Evolutionary conservation across 2,113 vertebrate species (phyloP).

Genomic region (Progne subis): DNA sequence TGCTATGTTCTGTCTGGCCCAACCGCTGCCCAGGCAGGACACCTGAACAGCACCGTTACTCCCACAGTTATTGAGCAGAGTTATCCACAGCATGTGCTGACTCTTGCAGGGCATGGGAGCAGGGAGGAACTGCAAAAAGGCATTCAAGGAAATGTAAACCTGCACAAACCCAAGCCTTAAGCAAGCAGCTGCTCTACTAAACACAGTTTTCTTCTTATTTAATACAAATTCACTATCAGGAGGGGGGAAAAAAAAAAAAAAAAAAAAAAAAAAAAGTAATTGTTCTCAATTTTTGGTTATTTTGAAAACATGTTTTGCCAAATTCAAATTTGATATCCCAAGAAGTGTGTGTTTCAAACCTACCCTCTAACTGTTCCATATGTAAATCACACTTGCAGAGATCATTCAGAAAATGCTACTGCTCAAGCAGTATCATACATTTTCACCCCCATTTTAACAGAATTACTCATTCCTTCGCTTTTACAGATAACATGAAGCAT

Average conservation of each 20-base stretch:
- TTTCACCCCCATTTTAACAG: background rate
- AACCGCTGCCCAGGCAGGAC: background rate
- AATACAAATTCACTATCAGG: background rate
- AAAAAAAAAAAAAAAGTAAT: background rate
- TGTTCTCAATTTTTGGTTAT: background rate
- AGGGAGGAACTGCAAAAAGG: background rate
- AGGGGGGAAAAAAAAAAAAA: background rate
- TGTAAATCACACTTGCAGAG: background rate
- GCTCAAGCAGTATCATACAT: background rate
- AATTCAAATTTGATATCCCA: background rate
- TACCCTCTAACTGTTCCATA: background rate
- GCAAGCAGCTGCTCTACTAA: background rate
- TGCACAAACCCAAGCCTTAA: background rate
- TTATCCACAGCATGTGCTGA: background rate
- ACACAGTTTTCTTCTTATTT: background rate
- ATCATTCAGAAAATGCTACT: background rate
- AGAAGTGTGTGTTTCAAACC: background rate
- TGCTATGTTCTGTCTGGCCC: background rate
- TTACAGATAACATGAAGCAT: background rate
- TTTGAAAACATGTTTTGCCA: background rate
- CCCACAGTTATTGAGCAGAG: background rate
- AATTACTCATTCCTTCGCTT: background rate
- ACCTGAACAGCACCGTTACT: background rate
- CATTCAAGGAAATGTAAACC: background rate
- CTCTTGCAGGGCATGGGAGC: background rate